Evolutionary conservation across 2,888 invertebrate genomes (phyloP), one percentile per base, ranked within the genome.

Genomic region (Monopis laevigella): DNA sequence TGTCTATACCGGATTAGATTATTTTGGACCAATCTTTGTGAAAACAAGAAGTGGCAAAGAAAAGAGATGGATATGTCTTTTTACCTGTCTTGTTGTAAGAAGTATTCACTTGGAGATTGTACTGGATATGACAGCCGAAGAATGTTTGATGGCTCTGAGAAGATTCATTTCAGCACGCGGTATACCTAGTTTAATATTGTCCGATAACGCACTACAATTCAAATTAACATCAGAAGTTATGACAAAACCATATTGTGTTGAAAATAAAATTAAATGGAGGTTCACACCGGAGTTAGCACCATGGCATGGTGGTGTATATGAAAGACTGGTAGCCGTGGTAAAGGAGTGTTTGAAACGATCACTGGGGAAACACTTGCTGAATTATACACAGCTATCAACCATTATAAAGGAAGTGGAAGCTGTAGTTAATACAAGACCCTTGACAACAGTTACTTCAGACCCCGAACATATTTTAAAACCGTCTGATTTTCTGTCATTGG

Each of bases 221-320:
- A 48, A 47, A 17, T 28, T 48, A 6, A 42, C 40, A 6, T 17
- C 43, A 1, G 46, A 45, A n/a, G 43, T 48, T 8, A 4, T 48
- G 12, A 5, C 6, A 5, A 35, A 26, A 7, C 10, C 26, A 4
- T 45, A 46, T 10, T 48, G 48, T 27, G 18, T 41, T 10, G 18
- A 36, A 5, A 46, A 48, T 1, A 27, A 35, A 2, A 45, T 51
- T 0, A 10, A 19, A 8, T 50, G 50, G 51, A 46, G 29, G 24
- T 48, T 50, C 13, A 51, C 51, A 3, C 42, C 47, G 1, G 40
- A 48, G 13, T 35, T 49, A 2, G 47, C 50, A 0, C 51, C 50
- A 2, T 51, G 50, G 50, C 26, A 28, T 17, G 51, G 50, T 0
- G 51, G 52, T 0, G 44, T 45, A 11, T 52, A 52, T 28, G 51